Percentiles rank a stretch among this genome's conserved stretches.
Conservation (phyloP, 1,140 invertebrate species). For the Triops longicaudatus region DNA sequence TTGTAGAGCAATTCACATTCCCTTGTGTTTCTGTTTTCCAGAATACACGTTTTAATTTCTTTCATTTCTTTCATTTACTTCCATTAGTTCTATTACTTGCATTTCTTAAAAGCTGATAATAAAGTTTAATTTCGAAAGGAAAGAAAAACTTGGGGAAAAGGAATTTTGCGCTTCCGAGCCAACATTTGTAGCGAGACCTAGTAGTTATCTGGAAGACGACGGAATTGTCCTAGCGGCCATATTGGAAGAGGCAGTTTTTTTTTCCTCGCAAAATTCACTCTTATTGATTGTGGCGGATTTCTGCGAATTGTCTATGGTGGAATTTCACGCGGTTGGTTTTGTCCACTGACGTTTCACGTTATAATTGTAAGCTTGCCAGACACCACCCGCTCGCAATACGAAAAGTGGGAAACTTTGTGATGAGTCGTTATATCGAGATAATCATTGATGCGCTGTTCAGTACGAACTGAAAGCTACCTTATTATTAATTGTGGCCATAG, state of each 20-base stretch:
- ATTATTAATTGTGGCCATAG: too few species aligned
- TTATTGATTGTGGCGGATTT: background rate
- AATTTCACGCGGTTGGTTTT: background rate
- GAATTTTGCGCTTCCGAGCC: constrained; percentile 36
- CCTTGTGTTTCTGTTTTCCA: constrained; percentile 22
- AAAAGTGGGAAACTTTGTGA: too few species aligned
- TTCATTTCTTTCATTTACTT: constrained; percentile 9
- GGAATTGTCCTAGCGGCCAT: constrained; percentile 38
- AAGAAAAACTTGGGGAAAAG: constrained; percentile 32
- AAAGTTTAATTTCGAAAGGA: constrained; percentile 33
- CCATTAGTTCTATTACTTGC: too few species aligned
- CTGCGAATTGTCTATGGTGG: background rate
- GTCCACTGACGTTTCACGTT: too few species aligned
- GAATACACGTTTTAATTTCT: background rate
- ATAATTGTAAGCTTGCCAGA: too few species aligned
- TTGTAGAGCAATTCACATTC: constrained; percentile 23
- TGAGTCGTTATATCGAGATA: too few species aligned
- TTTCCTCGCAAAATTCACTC: background rate
- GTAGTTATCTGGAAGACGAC: constrained; percentile 38
- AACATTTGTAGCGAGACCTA: constrained; percentile 36
- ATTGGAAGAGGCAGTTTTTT: constrained; percentile 31
- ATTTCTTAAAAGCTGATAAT: constrained; percentile 31
- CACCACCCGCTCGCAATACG: too few species aligned
- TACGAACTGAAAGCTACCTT: too few species aligned
- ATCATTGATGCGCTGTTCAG: too few species aligned